Conservation (phyloP, 2,797 vertebrate species). For the Anisognathus igniventris region DNA sequence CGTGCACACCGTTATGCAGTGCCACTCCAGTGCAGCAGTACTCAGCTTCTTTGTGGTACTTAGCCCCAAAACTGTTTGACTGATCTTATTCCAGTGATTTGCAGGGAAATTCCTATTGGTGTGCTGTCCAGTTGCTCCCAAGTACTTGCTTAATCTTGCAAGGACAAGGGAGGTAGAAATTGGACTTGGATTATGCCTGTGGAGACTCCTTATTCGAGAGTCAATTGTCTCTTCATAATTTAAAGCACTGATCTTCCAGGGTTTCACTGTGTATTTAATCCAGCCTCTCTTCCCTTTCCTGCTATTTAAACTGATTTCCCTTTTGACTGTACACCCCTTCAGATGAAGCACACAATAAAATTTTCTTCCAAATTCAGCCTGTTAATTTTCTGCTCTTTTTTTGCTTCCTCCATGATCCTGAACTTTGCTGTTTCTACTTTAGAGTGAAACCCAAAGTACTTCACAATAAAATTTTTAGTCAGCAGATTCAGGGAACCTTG, state of each 20-base stretch:
- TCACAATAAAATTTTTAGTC: not conserved
- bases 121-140: not conserved
- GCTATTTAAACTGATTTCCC: not conserved
- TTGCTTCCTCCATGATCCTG: not conserved
- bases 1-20: not conserved
- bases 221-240: not conserved
- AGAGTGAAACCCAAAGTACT: not conserved
- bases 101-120: not conserved
- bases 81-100: not conserved
- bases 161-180: not conserved
- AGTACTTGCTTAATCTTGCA: not conserved
- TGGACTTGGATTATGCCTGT: not conserved
- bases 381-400: not conserved
- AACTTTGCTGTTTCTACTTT: not conserved
- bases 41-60: not conserved
- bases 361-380: not conserved
- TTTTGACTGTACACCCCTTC: not conserved
- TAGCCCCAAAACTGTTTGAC: not conserved
- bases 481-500: not conserved
- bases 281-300: not conserved
- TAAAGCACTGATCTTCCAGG: not conserved
- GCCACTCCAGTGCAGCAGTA: accelerated
- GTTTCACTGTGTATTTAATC: not conserved
- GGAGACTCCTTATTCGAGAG: not conserved
- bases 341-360: not conserved